These are phyloP conservation scores for Hesperia comma DNA, from an alignment of 2,888 invertebrate genomes.

Conservation along the genomic window DNA sequence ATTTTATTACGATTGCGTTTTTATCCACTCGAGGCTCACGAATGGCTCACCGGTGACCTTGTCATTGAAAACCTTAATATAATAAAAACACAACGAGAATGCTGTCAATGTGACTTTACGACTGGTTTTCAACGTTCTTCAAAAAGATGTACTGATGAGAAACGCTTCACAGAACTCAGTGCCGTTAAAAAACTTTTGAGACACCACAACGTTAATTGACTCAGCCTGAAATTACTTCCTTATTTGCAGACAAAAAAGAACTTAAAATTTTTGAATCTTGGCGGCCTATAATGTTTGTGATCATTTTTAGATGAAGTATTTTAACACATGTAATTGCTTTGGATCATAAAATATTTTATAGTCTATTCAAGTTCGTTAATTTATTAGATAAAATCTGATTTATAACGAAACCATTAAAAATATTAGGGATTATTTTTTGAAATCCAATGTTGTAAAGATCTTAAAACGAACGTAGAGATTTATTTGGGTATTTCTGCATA, in stretches of 20 bases:
- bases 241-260: constrained; percentile 13
- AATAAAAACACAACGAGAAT: constrained; percentile 42
- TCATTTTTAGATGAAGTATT: not conserved
- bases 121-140: constrained; percentile 35
- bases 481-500: not conserved
- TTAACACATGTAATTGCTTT: no score
- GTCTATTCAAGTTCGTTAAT: no score
- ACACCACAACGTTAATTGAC: constrained; percentile 22
- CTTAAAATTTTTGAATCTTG: constrained; percentile 2
- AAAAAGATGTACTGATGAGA: constrained; percentile 30
- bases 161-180: constrained; percentile 21
- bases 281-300: not conserved
- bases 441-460: not conserved
- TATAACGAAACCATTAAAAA: not conserved
- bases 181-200: constrained; percentile 22
- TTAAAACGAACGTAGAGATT: not conserved
- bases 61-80: constrained; percentile 41
- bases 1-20: constrained; percentile 35
- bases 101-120: constrained; percentile 44
- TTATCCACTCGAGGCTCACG: constrained; percentile 28
- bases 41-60: constrained; percentile 41
- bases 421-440: not conserved
- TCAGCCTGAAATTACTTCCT: constrained; percentile 30
- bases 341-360: not conserved
- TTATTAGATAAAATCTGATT: not conserved